Conservation (phyloP, 2,888 invertebrate genomes). For the Amphipoea lucens region DNA sequence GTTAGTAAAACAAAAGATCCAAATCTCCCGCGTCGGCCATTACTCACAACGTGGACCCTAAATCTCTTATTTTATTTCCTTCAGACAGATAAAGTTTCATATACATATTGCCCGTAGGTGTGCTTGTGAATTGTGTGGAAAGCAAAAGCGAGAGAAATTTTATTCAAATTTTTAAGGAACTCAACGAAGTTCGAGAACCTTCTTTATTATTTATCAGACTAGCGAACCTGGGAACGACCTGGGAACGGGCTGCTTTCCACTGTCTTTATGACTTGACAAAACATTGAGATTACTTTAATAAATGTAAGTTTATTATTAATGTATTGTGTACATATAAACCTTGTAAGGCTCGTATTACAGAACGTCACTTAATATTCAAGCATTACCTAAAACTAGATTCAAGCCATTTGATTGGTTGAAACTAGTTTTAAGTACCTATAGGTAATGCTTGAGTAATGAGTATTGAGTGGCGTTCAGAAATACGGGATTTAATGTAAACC, state of each 20-base stretch:
- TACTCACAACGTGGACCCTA: constrained; percentile 27
- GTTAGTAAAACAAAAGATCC: constrained; percentile 33
- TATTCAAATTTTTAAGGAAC: background rate
- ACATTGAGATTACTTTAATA: background rate
- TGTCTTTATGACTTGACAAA: background rate
- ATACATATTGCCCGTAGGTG: constrained; percentile 22
- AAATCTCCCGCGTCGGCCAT: constrained; percentile 31
- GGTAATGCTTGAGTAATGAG: too few species aligned
- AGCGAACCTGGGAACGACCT: background rate
- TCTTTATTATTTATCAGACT: background rate
- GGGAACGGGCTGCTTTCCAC: background rate
- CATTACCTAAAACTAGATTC: too few species aligned
- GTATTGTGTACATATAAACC: background rate
- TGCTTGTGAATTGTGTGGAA: too few species aligned
- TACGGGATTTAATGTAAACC: too few species aligned
- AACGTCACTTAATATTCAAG: too few species aligned
- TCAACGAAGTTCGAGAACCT: background rate
- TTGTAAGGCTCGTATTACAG: too few species aligned
- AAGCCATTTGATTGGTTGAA: too few species aligned
- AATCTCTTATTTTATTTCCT: constrained; percentile 38
- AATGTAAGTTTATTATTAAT: background rate
- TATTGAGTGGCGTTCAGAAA: too few species aligned
- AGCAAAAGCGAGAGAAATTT: too few species aligned
- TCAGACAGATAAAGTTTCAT: constrained; percentile 45
- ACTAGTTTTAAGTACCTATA: too few species aligned